These are phyloP conservation scores for Bubo blakistoni DNA, from an alignment of 2,113 vertebrate species.

Conservation along the genomic window DNA sequence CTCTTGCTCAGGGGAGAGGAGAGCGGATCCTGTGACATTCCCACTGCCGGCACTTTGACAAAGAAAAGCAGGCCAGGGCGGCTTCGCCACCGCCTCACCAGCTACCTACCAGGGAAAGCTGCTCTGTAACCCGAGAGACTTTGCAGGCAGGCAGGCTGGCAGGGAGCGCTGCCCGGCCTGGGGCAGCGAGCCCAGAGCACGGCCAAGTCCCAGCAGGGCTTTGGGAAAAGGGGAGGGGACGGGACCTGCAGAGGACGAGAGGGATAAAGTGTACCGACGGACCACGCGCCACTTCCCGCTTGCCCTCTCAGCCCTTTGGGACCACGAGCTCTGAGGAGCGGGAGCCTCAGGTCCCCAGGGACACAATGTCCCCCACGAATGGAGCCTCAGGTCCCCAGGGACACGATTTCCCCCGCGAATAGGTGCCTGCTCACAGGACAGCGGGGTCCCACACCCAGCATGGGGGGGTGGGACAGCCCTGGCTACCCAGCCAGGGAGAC, in stretches of 20 bases:
- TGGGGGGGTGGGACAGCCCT: not conserved
- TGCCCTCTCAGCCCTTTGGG: not conserved
- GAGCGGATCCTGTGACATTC: slow-evolving; percentile 41
- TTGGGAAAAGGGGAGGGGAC: not conserved
- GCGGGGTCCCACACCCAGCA: not conserved
- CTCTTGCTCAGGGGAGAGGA: not conserved
- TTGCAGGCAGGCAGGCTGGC: not conserved
- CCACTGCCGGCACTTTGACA: not conserved
- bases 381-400: not conserved
- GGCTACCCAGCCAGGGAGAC: too few relatives aligned
- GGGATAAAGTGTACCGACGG: not conserved
- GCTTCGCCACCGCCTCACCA: not conserved
- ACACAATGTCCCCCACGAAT: not conserved
- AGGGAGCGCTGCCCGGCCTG: not conserved
- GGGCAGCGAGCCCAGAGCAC: not conserved
- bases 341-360: not conserved
- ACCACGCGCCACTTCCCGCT: not conserved
- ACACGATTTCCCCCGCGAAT: not conserved
- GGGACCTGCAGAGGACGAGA: not conserved
- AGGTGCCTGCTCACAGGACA: not conserved
- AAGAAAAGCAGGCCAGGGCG: slow-evolving; percentile 13
- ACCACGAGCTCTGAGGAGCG: accelerated
- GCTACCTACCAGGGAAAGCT: not conserved
- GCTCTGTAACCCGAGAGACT: slow-evolving; percentile 23
- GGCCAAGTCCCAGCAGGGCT: not conserved